Evolutionary conservation across 2,888 invertebrate genomes (phyloP).

Genomic region (Ypsolopha scabrella): DNA sequence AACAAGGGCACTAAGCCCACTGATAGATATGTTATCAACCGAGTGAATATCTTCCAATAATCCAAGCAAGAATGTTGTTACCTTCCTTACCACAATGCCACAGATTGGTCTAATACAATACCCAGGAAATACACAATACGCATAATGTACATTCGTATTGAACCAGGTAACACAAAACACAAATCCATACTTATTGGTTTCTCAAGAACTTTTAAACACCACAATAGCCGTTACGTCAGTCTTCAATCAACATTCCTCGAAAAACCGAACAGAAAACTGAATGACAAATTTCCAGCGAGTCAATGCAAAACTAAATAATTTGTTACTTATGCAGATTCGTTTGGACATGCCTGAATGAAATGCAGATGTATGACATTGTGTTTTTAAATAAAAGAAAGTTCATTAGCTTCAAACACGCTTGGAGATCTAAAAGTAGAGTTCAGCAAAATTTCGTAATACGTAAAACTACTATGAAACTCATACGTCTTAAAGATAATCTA

Average conservation of each 20-base stretch:
- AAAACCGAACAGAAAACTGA: background rate
- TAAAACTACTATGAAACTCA: background rate
- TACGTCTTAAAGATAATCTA: background rate
- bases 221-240: slow-evolving; percentile 30
- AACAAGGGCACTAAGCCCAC: no score
- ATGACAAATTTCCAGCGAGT: background rate
- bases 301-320: background rate
- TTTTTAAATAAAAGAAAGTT: slow-evolving; percentile 19
- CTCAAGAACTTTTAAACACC: background rate
- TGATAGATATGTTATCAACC: no score
- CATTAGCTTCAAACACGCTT: slow-evolving; percentile 18
- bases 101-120: no score
- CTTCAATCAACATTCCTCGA: slow-evolving; percentile 20
- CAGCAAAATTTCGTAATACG: background rate
- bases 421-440: background rate
- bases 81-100: no score
- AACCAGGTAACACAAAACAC: background rate
- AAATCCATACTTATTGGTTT: background rate
- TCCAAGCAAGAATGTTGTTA: no score
- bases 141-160: no score
- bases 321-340: slow-evolving; percentile 29
- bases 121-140: no score
- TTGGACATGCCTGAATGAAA: slow-evolving; percentile 20
- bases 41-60: no score
- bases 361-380: slow-evolving; percentile 10